A percentile compares a stretch with the other conserved stretches of the same genome.
Evolutionary conservation across 2,888 invertebrate species (phyloP).

Genomic region (Adelognathus sp.): DNA sequence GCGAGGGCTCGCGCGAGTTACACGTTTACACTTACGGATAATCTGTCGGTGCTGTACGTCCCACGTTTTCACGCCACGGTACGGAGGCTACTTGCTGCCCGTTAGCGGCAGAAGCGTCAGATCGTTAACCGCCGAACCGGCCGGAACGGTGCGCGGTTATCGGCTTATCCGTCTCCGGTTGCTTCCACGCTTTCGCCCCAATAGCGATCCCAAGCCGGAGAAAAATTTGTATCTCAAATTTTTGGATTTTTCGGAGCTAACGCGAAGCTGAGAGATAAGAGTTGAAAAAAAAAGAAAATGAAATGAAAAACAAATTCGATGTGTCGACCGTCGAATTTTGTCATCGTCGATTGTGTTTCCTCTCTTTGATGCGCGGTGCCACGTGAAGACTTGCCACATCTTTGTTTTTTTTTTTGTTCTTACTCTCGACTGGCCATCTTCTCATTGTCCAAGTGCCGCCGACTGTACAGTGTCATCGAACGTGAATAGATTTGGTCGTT

Average conservation of each 20-base stretch:
- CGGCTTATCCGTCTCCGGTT: neutral
- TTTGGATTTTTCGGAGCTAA: neutral
- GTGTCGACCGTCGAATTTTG: neutral
- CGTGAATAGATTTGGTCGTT: slow-evolving; percentile 11
- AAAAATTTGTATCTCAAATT: neutral
- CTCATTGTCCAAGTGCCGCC: neutral
- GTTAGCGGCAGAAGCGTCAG: slow-evolving; percentile 28
- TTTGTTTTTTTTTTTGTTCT: neutral
- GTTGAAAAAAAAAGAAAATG: no score
- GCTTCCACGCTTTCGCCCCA: neutral
- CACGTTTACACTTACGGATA: slow-evolving; percentile 67
- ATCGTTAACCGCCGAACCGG: slow-evolving; percentile 33
- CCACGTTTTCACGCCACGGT: slow-evolving; percentile 24
- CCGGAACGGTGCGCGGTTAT: neutral
- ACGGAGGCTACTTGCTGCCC: slow-evolving; percentile 13
- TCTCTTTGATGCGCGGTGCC: slow-evolving; percentile 3
- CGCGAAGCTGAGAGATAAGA: no score
- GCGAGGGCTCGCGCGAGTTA: slow-evolving; percentile 56
- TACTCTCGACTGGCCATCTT: neutral
- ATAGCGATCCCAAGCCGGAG: slow-evolving; percentile 4
- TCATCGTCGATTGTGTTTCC: neutral
- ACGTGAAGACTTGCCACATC: neutral
- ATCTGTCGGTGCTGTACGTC: slow-evolving; percentile 56
- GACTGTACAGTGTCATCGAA: slow-evolving; percentile 4
- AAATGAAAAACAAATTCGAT: neutral